Conservation (phyloP, 2,797 vertebrate species). For the Sebastolobus altivelis region DNA sequence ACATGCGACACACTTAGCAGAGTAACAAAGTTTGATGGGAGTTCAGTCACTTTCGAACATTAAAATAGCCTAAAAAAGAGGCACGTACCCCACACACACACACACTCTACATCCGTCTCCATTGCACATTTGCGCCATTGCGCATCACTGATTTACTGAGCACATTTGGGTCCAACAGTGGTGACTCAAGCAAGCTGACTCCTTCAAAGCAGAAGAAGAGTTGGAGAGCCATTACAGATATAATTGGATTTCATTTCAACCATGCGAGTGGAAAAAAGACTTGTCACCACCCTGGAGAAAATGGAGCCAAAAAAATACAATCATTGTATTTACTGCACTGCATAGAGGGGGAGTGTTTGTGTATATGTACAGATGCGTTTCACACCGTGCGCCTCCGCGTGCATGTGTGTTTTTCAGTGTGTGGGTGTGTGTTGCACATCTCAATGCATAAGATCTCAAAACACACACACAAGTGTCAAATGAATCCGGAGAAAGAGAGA, state of each 20-base stretch:
- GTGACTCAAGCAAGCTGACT: conserved; percentile 75
- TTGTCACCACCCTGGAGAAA: conserved; percentile 74
- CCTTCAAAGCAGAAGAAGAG: conserved; percentile 79
- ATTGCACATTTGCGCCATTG: conserved; percentile 63
- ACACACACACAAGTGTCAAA: conserved; percentile 55
- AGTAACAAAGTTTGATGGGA: conserved; percentile 66
- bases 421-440: conserved; percentile 50
- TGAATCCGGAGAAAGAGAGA: conserved; percentile 48
- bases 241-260: conserved; percentile 85
- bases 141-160: conserved; percentile 67
- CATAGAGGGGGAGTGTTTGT: conserved; percentile 43
- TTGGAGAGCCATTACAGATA: conserved; percentile 76
- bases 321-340: conserved; percentile 67
- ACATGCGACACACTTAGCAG: conserved; percentile 46
- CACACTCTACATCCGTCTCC: conserved; percentile 46
- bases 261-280: conserved; percentile 74
- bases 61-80: conserved; percentile 18
- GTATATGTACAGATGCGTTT: conserved; percentile 31
- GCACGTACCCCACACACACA: conserved; percentile 28
- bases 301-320: conserved; percentile 70
- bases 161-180: conserved; percentile 68
- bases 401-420: conserved; percentile 25
- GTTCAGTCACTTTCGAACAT: conserved; percentile 51
- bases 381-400: conserved; percentile 4
- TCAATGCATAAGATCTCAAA: conserved; percentile 55